Conservation (phyloP, 2,113 vertebrate genomes). For the Proterorhinus semilunaris region DNA sequence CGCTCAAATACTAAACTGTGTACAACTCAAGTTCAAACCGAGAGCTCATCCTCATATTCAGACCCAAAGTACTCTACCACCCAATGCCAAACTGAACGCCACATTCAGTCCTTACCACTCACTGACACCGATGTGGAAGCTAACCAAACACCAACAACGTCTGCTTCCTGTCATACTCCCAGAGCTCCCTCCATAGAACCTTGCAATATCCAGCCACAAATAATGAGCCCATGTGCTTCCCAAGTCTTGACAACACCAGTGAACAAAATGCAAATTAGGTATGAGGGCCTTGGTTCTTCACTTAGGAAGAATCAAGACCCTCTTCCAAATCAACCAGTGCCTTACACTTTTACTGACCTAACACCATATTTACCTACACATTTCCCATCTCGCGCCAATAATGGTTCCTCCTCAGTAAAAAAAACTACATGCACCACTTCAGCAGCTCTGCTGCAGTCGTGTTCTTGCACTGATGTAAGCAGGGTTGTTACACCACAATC, state of each 20-base stretch:
- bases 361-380: constrained; percentile 45
- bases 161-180: constrained; percentile 21
- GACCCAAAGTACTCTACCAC: constrained; percentile 51
- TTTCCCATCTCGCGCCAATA: constrained; percentile 31
- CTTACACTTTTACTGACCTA: constrained; percentile 59
- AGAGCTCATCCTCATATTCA: constrained; percentile 27
- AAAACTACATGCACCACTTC: constrained; percentile 38
- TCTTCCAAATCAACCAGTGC: constrained; percentile 61
- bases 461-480: constrained; percentile 23
- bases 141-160: constrained; percentile 46
- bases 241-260: constrained; percentile 18
- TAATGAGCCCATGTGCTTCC: constrained; percentile 39
- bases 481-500: constrained; percentile 3
- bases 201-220: constrained; percentile 47
- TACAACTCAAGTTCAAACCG: constrained; percentile 60
- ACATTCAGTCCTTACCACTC: constrained; percentile 24
- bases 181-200: constrained; percentile 21
- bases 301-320: constrained; percentile 35
- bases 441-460: constrained; percentile 8
- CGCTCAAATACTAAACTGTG: constrained; percentile 50
- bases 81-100: constrained; percentile 58
- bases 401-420: constrained; percentile 42
- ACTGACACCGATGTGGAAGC: constrained; percentile 37
- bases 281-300: constrained; percentile 36
- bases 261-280: constrained; percentile 35